Percentiles rank a stretch among this genome's conserved stretches.
These are phyloP conservation scores for Gymnoscopelus microlampas DNA, from an alignment of 2,797 vertebrate species.

Conservation along the genomic window DNA sequence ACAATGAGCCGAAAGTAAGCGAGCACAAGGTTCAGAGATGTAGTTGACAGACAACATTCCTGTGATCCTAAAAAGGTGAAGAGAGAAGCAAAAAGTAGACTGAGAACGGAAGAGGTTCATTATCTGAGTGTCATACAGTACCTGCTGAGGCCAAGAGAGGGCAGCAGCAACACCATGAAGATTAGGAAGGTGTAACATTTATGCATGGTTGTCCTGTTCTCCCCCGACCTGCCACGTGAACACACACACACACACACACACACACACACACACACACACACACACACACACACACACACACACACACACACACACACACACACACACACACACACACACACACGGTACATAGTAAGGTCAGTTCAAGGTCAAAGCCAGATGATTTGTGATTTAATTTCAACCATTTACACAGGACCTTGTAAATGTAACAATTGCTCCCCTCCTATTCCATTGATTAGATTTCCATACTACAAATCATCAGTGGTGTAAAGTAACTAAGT, in stretches of 20 bases:
- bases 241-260: slow-evolving; percentile 4
- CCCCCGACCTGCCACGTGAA: slow-evolving; percentile 85
- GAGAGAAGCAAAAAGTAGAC: neutral
- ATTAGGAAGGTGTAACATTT: slow-evolving; percentile 98
- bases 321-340: neutral
- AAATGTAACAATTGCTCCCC: too few relatives aligned
- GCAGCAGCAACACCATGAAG: slow-evolving; percentile 97
- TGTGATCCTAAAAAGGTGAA: too few relatives aligned
- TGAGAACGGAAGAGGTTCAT: neutral
- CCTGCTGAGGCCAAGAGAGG: slow-evolving; percentile 96
- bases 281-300: slow-evolving; percentile 3
- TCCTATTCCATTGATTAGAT: neutral
- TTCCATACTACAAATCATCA: too few relatives aligned
- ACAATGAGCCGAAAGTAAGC: too few relatives aligned
- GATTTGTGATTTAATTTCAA: too few relatives aligned
- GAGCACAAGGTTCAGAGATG: too few relatives aligned
- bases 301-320: neutral
- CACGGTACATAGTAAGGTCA: neutral
- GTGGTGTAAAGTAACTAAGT: too few relatives aligned
- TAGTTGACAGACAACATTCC: too few relatives aligned
- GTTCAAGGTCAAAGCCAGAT: neutral
- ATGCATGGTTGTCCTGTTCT: slow-evolving; percentile 97
- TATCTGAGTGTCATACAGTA: slow-evolving; percentile 45
- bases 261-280: slow-evolving; percentile 5
- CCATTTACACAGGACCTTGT: too few relatives aligned